Conservation (phyloP, 2,797 vertebrate genomes). For the Coccyzus lansbergi region DNA sequence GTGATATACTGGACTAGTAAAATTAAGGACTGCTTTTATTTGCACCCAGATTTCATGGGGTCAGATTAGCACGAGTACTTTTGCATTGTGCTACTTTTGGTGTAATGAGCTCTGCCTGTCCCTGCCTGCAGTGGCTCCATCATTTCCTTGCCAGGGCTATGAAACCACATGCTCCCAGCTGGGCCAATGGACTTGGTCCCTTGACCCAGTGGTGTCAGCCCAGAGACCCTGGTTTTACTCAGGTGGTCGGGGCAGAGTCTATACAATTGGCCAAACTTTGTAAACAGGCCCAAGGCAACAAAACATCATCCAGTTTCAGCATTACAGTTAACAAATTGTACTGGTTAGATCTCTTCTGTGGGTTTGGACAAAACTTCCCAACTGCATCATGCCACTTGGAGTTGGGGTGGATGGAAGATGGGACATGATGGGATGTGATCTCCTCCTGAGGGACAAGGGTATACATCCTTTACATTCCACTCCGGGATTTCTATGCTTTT, state of each 20-base stretch:
- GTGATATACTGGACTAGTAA: neutral
- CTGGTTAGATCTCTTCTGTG: neutral
- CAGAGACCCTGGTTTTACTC: accelerated
- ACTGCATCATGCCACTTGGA: neutral
- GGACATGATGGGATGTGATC: neutral
- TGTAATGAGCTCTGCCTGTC: neutral
- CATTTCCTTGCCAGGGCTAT: neutral
- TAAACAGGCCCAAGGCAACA: neutral
- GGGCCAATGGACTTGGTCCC: accelerated
- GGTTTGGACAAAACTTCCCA: neutral
- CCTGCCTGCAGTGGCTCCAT: accelerated
- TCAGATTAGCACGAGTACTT: neutral
- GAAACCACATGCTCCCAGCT: neutral
- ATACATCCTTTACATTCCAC: neutral
- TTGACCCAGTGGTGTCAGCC: neutral
- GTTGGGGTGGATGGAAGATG: neutral
- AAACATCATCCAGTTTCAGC: neutral
- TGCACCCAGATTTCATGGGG: accelerated
- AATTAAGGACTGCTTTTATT: neutral
- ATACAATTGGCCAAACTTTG: neutral
- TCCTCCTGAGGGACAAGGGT: neutral
- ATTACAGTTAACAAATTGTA: neutral
- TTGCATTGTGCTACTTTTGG: neutral
- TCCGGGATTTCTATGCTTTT: accelerated
- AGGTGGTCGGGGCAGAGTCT: neutral